Evolutionary conservation across 2,113 vertebrate species (phyloP).

Genomic region (Bos javanicus): DNA sequence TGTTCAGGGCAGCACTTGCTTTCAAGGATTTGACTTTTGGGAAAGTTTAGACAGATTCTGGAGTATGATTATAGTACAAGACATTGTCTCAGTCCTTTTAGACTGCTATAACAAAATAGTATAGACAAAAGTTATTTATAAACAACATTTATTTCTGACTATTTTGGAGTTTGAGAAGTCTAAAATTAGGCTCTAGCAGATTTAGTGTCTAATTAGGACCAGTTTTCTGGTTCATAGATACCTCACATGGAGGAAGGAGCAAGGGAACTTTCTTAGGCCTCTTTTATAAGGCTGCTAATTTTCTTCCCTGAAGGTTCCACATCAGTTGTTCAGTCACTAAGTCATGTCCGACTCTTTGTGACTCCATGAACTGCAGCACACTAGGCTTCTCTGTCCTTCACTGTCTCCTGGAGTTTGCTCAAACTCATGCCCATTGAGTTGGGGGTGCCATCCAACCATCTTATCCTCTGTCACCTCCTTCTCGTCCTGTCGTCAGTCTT

Average conservation of each 20-base stretch:
- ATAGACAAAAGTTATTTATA: not conserved
- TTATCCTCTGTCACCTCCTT: not conserved
- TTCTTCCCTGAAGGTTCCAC: not conserved
- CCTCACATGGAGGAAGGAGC: not conserved
- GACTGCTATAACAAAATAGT: not conserved
- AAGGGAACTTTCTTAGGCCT: not conserved
- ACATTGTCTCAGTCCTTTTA: not conserved
- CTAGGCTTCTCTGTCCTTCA: not conserved
- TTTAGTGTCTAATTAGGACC: not conserved
- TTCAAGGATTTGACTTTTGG: not conserved
- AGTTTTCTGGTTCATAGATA: not conserved
- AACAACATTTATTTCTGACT: not conserved
- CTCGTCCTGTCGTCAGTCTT: not conserved
- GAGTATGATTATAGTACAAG: not conserved
- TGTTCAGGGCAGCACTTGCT: constrained; percentile 10
- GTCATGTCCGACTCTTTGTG: not conserved
- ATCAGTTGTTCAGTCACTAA: not conserved
- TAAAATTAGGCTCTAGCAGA: not conserved
- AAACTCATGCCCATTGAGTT: not conserved
- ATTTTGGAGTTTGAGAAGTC: not conserved
- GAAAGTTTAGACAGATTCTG: not conserved
- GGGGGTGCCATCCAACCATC: not conserved
- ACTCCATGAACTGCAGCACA: not conserved
- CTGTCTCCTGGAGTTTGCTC: not conserved
- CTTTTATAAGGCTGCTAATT: not conserved